Evolutionary conservation across 2,888 invertebrate species (phyloP), one percentile per base, ranked within the genome.

Genomic region (Schrankia costaestrigalis): DNA sequence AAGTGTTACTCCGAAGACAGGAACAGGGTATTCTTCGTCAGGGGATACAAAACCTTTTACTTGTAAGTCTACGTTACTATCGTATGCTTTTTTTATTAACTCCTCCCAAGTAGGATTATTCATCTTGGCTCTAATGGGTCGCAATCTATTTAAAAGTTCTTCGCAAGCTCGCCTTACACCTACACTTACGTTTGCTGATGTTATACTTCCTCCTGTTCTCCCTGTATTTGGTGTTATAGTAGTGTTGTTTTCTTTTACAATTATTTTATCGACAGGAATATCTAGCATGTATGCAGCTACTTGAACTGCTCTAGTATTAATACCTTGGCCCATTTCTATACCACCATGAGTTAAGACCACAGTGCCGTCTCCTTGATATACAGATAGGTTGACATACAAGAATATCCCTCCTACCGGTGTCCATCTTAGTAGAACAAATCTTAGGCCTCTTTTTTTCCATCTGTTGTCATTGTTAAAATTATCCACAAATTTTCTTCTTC

Each of bases 271-370:
- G 2, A 54, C 23, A 17, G 55, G 32, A 14, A 54, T 46, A 1
- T 43, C 39, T 3, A 53, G 38, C 8, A 50, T 9, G 14, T 42
- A 38, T 11, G 50, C 51, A 11, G 44, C 44, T 24, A 93, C 90
- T 83, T 94, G 94, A 1, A 91, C 89, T 0, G 89, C 91, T 88
- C 94, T 94, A 0, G 94, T 94, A 46, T 94, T 92, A 29, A 94
- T 87, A 3, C 94, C 95, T 83, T 95, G 95, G 0, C 94, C 94
- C 68, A 91, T 89, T 80, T 93, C 93, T 32, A 90, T 76, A 2
- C 92, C 92, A 7, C 91, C 91, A 49, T 93, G 93, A 1, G 89
- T 78, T 9, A 94, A 80, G 1, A 90, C 83, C 0, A 95, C 91
- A 1, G 90, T 89, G 1, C 91, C 93, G 65, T 93, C 92, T 0